Evolutionary conservation across 2,797 vertebrate genomes (phyloP), one percentile per base, ranked within the genome.

Genomic region (Bovichtus diacanthus): DNA sequence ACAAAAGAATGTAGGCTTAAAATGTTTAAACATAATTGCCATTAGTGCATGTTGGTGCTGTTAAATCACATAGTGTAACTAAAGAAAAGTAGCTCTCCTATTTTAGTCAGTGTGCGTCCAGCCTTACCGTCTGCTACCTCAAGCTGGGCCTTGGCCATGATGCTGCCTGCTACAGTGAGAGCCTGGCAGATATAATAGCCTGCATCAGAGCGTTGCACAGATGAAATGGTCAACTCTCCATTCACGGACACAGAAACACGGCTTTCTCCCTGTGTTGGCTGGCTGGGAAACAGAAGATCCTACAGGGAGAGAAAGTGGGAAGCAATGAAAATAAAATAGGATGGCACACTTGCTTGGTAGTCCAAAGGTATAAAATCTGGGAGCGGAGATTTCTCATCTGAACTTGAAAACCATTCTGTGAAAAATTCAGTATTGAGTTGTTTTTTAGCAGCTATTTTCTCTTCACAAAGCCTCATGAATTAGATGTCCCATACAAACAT

Each of bases 151-250:
- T 97, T 98, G 87, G 97, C 97, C 94, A 98, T 95, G 92, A 99
- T 98, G 93, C 97, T 98, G 83, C 97, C 97, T 63, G 97, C 97
- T 84, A 99, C 97, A 0, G 97, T 99, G 76, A 98, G 94, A 21
- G 97, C 97, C 88, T 99, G 97, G 92, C 97, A 99, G 90, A 97
- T 97, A 82, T 99, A 99, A 90, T 97, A 98, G 3, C 97, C 97
- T 0, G 96, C 96, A 29, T 99, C 97, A 2, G 97, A 95, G 16
- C 97, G 95, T 56, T 98, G 97, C 73, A 98, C 96, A 74, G 96
- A 96, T 59, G 95, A 93, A 84, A 99, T 97, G 46, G 96, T 97
- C 90, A 99, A 92, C 89, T 97, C 97, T 71, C 97, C 97, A 0
- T 91, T 95, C 31, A 96, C 92, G 6, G 97, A 97, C 89, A 99